Percentiles rank a stretch among this genome's conserved stretches.
Conservation (phyloP, 2,888 invertebrate genomes). For the Noctua janthe region DNA sequence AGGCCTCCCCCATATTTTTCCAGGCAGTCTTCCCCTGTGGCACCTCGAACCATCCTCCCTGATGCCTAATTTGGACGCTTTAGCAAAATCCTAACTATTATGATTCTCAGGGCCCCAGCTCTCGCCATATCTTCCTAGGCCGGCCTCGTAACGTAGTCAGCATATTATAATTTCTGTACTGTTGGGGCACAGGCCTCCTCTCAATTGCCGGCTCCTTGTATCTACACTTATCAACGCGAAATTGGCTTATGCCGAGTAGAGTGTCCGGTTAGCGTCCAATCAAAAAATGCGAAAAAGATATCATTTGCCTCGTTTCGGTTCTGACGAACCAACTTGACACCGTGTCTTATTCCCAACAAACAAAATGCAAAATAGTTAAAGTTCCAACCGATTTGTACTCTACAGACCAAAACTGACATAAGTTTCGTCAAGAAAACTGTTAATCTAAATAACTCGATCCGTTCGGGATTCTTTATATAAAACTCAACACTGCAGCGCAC, state of each 20-base stretch:
- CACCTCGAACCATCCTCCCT: not conserved
- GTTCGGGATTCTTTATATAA: not conserved
- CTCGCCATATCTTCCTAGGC: not conserved
- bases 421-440: too few relatives aligned
- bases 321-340: too few relatives aligned
- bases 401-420: too few relatives aligned
- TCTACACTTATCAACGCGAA: not conserved
- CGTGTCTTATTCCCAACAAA: too few relatives aligned
- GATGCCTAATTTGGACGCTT: not conserved
- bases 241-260: not conserved
- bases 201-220: not conserved
- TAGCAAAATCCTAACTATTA: too few relatives aligned
- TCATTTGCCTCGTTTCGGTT: too few relatives aligned
- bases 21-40: not conserved
- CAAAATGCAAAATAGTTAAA: too few relatives aligned
- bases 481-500: not conserved
- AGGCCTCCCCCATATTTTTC: not conserved
- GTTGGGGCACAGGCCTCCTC: not conserved
- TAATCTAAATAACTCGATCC: too few relatives aligned
- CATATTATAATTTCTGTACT: not conserved
- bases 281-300: too few relatives aligned
- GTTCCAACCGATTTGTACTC: too few relatives aligned
- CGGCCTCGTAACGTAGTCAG: not conserved
- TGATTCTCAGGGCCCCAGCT: not conserved
- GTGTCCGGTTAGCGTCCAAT: too few relatives aligned